Conservation (phyloP, 2,113 vertebrate genomes). For the Acanthisitta chloris region DNA sequence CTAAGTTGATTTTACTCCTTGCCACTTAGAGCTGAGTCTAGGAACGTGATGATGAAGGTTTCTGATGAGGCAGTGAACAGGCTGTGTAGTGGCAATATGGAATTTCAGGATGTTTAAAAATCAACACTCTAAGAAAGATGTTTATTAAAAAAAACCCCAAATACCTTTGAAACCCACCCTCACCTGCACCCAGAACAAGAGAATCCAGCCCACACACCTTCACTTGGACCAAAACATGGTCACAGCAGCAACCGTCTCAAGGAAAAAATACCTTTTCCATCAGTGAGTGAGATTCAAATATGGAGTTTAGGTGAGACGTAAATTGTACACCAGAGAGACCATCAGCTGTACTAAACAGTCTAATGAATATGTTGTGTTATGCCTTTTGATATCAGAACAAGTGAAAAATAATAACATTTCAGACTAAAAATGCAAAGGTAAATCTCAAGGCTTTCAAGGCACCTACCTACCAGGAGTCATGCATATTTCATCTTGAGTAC, state of each 20-base stretch:
- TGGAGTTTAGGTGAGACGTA: not conserved
- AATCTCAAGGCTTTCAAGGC: not conserved
- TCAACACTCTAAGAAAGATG: not conserved
- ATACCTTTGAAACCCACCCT: not conserved
- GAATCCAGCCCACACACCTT: not conserved
- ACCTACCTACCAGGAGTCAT: not conserved
- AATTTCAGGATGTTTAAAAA: not conserved
- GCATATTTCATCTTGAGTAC: not conserved
- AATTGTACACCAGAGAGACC: not conserved
- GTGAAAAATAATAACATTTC: not conserved
- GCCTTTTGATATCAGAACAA: not conserved
- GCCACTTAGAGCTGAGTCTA: not conserved
- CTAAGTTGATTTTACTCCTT: not conserved
- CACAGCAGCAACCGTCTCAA: not conserved
- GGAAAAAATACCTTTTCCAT: not conserved
- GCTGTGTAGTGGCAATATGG: not conserved
- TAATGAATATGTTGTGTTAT: not conserved
- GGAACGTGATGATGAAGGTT: not conserved
- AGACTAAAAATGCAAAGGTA: not conserved
- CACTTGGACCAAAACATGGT: not conserved
- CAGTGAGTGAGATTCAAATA: not conserved
- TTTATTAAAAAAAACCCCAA: not conserved
- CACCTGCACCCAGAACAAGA: not conserved
- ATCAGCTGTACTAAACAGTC: not conserved
- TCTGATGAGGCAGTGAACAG: accelerated